Evolutionary conservation across 2,888 invertebrate species (phyloP).

Genomic region (Serripes groenlandicus): DNA sequence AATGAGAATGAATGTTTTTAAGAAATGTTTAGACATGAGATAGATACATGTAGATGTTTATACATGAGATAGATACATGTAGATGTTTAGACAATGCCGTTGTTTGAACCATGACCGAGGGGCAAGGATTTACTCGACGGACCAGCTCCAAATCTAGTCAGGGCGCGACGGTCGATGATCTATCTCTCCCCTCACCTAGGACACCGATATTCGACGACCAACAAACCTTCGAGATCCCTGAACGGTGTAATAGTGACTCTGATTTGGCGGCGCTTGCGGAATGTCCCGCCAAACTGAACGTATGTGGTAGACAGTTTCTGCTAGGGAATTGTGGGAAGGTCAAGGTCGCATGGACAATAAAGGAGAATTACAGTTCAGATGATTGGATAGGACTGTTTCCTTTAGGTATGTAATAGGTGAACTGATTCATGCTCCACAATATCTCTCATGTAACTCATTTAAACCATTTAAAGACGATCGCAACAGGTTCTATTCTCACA

Average conservation of each 20-base stretch:
- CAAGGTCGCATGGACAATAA: constrained; percentile 86
- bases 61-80: no score
- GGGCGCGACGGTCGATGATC: constrained; percentile 75
- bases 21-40: no score
- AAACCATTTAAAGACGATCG: no score
- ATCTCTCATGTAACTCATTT: no score
- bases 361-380: constrained; percentile 84
- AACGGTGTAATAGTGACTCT: constrained; percentile 83
- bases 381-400: constrained; percentile 87
- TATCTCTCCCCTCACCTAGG: constrained; percentile 77
- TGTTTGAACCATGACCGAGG: constrained; percentile 61
- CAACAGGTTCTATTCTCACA: no score
- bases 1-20: no score
- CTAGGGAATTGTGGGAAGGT: constrained; percentile 79
- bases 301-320: constrained; percentile 81
- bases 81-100: neutral
- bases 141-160: constrained; percentile 62
- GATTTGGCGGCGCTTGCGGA: constrained; percentile 72
- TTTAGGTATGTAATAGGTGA: no score
- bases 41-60: no score
- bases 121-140: constrained; percentile 60
- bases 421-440: no score
- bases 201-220: constrained; percentile 68
- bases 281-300: constrained; percentile 82
- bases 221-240: constrained; percentile 74